Evolutionary conservation across 2,797 vertebrate genomes (phyloP).

Genomic region (Hafferia zeledoni): DNA sequence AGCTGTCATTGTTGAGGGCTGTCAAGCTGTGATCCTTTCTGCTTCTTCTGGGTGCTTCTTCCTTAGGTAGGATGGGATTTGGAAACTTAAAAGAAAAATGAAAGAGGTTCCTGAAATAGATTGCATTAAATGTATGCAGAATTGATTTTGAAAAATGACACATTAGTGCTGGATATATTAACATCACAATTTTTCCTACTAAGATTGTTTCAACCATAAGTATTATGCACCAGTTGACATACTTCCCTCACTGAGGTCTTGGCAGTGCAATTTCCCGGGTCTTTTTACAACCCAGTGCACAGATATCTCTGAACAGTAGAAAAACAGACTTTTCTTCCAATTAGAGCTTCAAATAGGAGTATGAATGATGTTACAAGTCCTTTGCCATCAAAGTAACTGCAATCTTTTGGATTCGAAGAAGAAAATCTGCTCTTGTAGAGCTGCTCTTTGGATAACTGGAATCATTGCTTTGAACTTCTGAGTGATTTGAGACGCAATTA

Average conservation of each 20-base stretch:
- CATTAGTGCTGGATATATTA: conserved; percentile 9
- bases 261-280: background rate
- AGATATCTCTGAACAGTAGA: background rate
- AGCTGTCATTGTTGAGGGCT: background rate
- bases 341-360: background rate
- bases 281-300: background rate
- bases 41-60: background rate
- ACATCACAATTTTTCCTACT: background rate
- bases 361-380: background rate
- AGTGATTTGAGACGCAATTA: background rate
- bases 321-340: background rate
- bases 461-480: background rate
- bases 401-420: background rate
- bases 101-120: conserved; percentile 31
- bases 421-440: background rate
- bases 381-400: background rate
- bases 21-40: conserved; percentile 4
- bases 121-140: conserved; percentile 2
- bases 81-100: background rate
- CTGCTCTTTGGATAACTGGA: background rate
- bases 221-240: conserved; percentile 5
- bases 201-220: conserved; percentile 8
- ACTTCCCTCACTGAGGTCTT: background rate
- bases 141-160: conserved; percentile 13
- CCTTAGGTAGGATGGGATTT: background rate